Evolutionary conservation across 2,113 vertebrate genomes (phyloP).

Genomic region (Alosa alosa): DNA sequence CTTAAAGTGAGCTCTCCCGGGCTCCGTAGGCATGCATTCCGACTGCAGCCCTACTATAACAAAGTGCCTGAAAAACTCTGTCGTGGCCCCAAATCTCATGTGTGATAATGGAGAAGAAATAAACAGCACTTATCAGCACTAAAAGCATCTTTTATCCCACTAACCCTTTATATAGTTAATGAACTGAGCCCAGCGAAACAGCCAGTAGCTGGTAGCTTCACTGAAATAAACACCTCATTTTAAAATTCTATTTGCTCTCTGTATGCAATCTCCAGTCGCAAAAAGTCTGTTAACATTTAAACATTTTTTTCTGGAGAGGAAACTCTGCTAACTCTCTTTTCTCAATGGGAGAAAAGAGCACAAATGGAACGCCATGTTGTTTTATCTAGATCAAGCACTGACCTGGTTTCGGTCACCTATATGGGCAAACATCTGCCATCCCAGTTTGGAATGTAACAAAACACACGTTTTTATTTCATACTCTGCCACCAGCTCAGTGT

Average conservation of each 20-base stretch:
- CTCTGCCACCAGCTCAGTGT: slow-evolving; percentile 33
- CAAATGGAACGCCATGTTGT: slow-evolving; percentile 42
- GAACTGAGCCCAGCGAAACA: not conserved
- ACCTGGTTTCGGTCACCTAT: slow-evolving; percentile 52
- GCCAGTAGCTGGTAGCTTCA: not conserved
- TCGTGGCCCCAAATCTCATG: not conserved
- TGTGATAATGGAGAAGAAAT: not conserved
- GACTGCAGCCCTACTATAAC: not conserved
- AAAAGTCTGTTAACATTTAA: not conserved
- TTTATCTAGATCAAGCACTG: slow-evolving; percentile 58
- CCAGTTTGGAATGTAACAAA: slow-evolving; percentile 48
- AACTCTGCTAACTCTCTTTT: not conserved
- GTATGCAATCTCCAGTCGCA: not conserved
- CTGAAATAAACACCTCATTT: not conserved
- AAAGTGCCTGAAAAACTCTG: not conserved
- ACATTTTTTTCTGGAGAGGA: not conserved
- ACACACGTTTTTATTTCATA: slow-evolving; percentile 45
- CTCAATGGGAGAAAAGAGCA: not conserved
- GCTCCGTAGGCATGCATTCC: too few relatives aligned
- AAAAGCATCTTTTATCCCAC: not conserved
- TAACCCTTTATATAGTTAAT: not conserved
- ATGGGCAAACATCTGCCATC: slow-evolving; percentile 35
- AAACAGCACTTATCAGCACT: not conserved
- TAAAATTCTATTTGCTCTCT: not conserved
- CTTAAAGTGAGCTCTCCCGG: too few relatives aligned